These are phyloP conservation scores for Sterna hirundo DNA, from an alignment of 2,113 vertebrate species.

Conservation along the genomic window DNA sequence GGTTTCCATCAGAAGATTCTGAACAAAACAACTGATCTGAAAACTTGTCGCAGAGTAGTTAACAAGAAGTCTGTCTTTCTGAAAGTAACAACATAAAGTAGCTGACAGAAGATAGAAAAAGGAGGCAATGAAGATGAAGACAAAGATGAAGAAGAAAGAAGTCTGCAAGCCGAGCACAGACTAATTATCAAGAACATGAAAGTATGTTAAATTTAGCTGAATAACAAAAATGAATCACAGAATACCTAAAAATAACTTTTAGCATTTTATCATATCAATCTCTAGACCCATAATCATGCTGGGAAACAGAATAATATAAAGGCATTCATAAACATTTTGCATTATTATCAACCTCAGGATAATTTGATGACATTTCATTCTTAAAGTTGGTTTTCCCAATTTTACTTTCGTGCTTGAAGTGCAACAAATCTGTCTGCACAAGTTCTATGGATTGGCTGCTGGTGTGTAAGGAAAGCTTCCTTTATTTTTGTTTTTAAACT, in stretches of 20 bases:
- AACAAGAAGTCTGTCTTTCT: not conserved
- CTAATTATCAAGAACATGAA: slow-evolving; percentile 40
- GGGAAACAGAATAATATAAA: not conserved
- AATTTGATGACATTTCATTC: not conserved
- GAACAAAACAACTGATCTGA: not conserved
- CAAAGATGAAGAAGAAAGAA: not conserved
- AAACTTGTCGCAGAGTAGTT: not conserved
- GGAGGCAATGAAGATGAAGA: not conserved
- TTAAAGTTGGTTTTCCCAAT: not conserved
- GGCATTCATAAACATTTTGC: not conserved
- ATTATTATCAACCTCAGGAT: not conserved
- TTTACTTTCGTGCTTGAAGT: not conserved
- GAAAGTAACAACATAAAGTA: not conserved
- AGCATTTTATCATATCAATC: slow-evolving; percentile 25
- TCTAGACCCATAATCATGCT: not conserved
- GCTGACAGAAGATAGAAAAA: not conserved
- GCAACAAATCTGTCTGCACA: not conserved
- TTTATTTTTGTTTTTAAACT: not conserved
- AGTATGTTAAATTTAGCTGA: slow-evolving; percentile 30
- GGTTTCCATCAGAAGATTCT: not conserved
- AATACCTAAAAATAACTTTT: slow-evolving; percentile 17
- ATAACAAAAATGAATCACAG: slow-evolving; percentile 9
- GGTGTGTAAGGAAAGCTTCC: not conserved
- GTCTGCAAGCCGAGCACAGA: not conserved
- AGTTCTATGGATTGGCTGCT: not conserved